Evolutionary conservation across 2,888 invertebrate genomes (phyloP), one percentile per base, ranked within the genome.

Genomic region (Drosophila mimica): DNA sequence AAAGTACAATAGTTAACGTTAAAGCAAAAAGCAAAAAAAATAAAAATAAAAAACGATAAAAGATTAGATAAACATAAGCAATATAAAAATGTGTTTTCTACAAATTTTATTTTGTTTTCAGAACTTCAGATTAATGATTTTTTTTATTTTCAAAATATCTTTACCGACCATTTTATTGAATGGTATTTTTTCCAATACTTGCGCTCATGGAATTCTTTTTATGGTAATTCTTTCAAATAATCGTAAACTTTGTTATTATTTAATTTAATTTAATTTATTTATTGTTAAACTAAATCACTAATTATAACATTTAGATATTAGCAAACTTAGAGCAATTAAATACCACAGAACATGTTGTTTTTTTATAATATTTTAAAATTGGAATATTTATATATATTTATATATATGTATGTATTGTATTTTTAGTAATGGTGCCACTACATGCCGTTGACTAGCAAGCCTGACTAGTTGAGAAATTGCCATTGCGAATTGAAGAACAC

Each of bases 261-360:
- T 31, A n/a, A 56, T 56, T 31, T 31, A 20, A 31, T 57, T 57
- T 43, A 13, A 69, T 83, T 89, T 82, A 76, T 83, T 81, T 72
- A 70, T 75, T 78, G 70, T 78, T 87, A 83, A 88, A 88, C 88
- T 88, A 88, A 89, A 81, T 73, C 63, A 88, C 83, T 88, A 87
- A 76, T 63, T 77, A 87, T 77, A 87, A 88, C 87, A 88, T 87
- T 87, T 88, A 88, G 86, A 88, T 86, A 87, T 85, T 80, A 88
- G 87, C 88, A 65, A 87, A 87, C 88, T 87, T 88, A 87, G 81
- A 87, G 84, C 86, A 88, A 86, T 87, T 88, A 88, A 83, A 88
- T 88, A 88, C 88, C 88, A 88, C 88, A 88, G 88, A 88, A 88
- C 88, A 87, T 83, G 79, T 84, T 86, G 83, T 65, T 84, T 63